Percentiles rank a stretch among this genome's conserved stretches.
Evolutionary conservation across 2,888 invertebrate genomes (phyloP).

Genomic region (Plutella xylostella): DNA sequence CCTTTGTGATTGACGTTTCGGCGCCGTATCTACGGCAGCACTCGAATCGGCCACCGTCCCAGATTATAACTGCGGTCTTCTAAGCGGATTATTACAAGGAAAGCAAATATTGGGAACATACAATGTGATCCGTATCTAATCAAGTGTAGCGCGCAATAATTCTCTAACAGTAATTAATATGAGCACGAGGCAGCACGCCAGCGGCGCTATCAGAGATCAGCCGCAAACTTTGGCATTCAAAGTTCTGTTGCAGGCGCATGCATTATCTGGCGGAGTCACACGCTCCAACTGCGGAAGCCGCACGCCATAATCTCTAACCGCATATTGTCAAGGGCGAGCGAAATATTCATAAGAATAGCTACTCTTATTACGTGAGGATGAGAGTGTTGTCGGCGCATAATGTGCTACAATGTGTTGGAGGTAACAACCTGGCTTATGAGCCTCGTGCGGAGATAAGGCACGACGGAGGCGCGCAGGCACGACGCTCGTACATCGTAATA

Average conservation of each 20-base stretch:
- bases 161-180: no score
- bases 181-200: no score
- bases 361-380: slow-evolving; percentile 52
- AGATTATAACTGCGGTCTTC: slow-evolving; percentile 37
- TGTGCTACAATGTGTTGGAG: slow-evolving; percentile 61
- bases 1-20: slow-evolving; percentile 58
- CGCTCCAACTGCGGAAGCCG: slow-evolving; percentile 13
- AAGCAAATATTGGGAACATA: slow-evolving; percentile 1
- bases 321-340: slow-evolving; percentile 33
- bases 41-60: slow-evolving; percentile 27
- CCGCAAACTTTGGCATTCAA: not conserved
- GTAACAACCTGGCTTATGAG: slow-evolving; percentile 62
- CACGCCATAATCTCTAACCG: slow-evolving; percentile 34
- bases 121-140: no score
- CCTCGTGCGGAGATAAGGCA: slow-evolving; percentile 61
- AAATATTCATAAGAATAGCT: slow-evolving; percentile 54
- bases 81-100: slow-evolving; percentile 18
- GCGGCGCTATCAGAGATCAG: not conserved
- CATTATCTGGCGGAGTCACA: slow-evolving; percentile 5
- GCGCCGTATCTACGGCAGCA: slow-evolving; percentile 38
- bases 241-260: not conserved
- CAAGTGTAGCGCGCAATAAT: no score
- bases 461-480: slow-evolving; percentile 52
- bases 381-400: slow-evolving; percentile 49
- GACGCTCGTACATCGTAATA: slow-evolving; percentile 51